phyloP scores from a whole-genome alignment of 1,140 invertebrate genomes.

The Ectropis grisescens region DNA sequence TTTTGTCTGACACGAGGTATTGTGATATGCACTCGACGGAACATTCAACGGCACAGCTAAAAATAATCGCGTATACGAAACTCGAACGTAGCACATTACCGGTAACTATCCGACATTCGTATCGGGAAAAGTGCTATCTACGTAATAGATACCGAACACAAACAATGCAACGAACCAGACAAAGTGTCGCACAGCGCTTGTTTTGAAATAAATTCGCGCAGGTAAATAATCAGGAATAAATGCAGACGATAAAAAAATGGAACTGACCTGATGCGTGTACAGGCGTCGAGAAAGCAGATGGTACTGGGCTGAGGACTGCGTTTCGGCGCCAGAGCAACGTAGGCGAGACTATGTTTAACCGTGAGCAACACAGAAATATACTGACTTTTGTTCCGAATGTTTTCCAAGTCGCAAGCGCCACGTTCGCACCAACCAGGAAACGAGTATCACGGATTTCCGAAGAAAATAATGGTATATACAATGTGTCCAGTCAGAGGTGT shows the following conservation, averaged over 20 bases:
- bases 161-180: conserved; percentile 3
- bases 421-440: too few species aligned
- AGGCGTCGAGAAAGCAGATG: conserved; percentile 40
- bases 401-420: conserved; percentile 49
- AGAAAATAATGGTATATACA: too few species aligned
- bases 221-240: conserved; percentile 12
- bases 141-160: background rate
- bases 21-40: conserved; percentile 49
- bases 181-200: conserved; percentile 18
- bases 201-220: conserved; percentile 30
- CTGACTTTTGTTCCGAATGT: conserved; percentile 58
- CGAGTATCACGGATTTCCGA: too few species aligned
- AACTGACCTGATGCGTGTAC: conserved; percentile 56
- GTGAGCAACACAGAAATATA: conserved; percentile 61
- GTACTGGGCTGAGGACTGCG: conserved; percentile 34
- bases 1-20: conserved; percentile 51
- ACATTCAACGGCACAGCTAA: conserved; percentile 34
- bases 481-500: too few species aligned
- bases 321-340: conserved; percentile 31
- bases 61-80: conserved; percentile 32
- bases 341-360: conserved; percentile 62
- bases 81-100: conserved; percentile 15
- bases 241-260: too few species aligned
- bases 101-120: conserved; percentile 9
- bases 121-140: conserved; percentile 2